Evolutionary conservation across 1,140 invertebrate species (phyloP).

Genomic region (Pollicipes pollicipes): DNA sequence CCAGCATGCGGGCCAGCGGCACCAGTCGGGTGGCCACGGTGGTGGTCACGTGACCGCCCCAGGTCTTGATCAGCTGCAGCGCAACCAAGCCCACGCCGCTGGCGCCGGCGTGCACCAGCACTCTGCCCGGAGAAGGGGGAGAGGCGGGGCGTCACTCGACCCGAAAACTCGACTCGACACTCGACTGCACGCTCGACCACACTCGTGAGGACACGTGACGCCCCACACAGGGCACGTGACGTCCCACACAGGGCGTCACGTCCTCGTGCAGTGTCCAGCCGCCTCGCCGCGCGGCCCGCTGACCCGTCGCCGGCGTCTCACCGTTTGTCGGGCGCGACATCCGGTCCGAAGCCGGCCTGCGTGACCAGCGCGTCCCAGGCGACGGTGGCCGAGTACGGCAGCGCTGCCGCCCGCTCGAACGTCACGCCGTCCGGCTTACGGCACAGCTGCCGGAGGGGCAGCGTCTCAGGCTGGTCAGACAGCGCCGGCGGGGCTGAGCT

Average conservation of each 20-base stretch:
- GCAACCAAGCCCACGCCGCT: conserved; percentile 50
- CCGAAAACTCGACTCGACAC: no score
- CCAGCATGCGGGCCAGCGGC: conserved; percentile 35
- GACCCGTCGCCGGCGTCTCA: no score
- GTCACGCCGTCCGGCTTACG: conserved; percentile 43
- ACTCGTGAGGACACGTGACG: no score
- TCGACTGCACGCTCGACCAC: no score
- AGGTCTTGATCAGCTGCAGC: conserved; percentile 46
- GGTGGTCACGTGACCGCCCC: conserved; percentile 40
- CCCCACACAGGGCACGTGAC: no score
- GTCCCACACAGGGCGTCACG: no score
- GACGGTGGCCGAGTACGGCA: conserved; percentile 50
- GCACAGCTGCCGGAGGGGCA: conserved; percentile 30
- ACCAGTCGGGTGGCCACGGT: conserved; percentile 34
- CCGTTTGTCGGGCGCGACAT: conserved; percentile 38
- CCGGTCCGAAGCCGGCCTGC: conserved; percentile 32
- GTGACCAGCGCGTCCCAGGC: conserved; percentile 43
- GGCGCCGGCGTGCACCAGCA: conserved; percentile 47
- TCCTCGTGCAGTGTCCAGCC: no score
- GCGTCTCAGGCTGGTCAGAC: neutral
- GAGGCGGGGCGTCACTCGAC: no score
- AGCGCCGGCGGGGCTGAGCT: no score
- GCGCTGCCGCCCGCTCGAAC: conserved; percentile 46
- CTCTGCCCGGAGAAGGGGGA: conserved; percentile 29
- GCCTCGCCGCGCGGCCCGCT: no score